phyloP scores from a whole-genome alignment of 2,113 vertebrate species.

The Anas platyrhynchos region DNA sequence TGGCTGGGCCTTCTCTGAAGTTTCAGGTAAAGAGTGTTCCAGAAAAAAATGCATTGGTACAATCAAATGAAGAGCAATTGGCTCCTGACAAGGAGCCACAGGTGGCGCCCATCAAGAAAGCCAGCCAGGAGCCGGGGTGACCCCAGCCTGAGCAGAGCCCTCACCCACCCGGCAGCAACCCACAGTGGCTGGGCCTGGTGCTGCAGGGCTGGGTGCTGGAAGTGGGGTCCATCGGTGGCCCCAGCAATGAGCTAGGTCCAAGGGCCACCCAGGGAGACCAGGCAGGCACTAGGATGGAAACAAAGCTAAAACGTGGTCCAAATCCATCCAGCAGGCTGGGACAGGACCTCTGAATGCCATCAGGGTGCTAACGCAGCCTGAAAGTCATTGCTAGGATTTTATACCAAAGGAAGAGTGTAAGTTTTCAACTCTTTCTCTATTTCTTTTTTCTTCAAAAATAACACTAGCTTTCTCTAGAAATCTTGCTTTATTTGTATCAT shows the following conservation, averaged over 20 bases:
- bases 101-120: fast-evolving
- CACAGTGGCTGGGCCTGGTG: neutral
- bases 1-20: neutral
- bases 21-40: neutral
- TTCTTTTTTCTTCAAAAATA: neutral
- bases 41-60: neutral
- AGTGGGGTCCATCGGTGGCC: neutral
- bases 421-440: neutral
- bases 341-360: neutral
- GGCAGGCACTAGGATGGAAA: neutral
- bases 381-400: neutral
- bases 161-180: neutral
- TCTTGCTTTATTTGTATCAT: neutral
- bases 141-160: neutral
- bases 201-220: neutral
- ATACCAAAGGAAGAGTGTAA: neutral
- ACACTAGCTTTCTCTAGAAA: neutral
- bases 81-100: neutral
- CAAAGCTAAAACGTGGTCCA: neutral
- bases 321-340: fast-evolving
- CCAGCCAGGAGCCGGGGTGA: neutral
- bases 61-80: neutral
- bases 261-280: neutral
- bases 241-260: neutral
- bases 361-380: neutral